Base-by-base conservation (phyloP, 2,888 invertebrate species). In the Punctoribates punctum region DNA sequence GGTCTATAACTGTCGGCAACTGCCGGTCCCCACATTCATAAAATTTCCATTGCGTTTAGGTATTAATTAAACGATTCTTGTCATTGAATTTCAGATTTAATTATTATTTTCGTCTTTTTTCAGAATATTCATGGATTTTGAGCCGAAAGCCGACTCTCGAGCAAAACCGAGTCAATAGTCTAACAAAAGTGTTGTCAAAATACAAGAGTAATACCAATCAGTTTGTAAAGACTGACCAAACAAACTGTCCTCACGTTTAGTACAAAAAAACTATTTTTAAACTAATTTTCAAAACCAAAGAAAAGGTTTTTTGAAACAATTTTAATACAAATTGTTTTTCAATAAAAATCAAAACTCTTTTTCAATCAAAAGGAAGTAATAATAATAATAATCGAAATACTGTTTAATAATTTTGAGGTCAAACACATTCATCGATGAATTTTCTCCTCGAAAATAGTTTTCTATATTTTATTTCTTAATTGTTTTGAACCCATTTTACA, bases 1-100 rank as follows among this genome's bases (percentile, higher is more conserved):
- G 15, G 78, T 78, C 0, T 78, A 75, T 38, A 78, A 78, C 5
- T 79, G 79, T 57, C 73, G 72, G 67, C 75, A 77, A n/a, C 23
- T 77, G 9, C 54, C 77, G 13, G 75, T 67, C n/a, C 54, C 54
- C 20, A 5, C 4, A 6, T 34, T 34, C 34, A n/a, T n/a, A n/a
- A 8, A 54, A 0, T 62, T 62, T 13, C 60, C 54, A 11, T 27
- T 62, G 4, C 27, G 62, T 23, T 62, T 62, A 27, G 62, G 62
- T 62, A 62, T 27, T 15, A 29, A 29, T 6, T 9, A 9, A 15
- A 60, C 11, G 27, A 60, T 60, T 60, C 11, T 60, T 25, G 60
- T 17, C 23, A 23, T 25, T 60, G 9, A 23, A 13, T 60, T 11
- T 25, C 20, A 3, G 20, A 13, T 60, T 60, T 25, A 60, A 17